Conservation (phyloP, 2,888 invertebrate genomes). For the Agriotes lineatus region DNA sequence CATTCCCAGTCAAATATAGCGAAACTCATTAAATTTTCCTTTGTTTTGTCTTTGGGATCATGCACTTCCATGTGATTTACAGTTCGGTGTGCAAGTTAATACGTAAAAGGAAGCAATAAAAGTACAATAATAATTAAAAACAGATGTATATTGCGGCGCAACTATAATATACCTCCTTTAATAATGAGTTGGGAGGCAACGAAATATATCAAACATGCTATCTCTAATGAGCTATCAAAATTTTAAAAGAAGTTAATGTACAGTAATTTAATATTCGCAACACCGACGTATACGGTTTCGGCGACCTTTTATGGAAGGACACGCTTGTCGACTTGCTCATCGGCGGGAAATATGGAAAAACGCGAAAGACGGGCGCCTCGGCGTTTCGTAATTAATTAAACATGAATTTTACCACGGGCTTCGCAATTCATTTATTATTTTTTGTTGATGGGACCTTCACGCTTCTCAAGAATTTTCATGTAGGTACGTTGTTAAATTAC, state of each 20-base stretch:
- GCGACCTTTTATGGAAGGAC: slow-evolving; percentile 21
- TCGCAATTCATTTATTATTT: slow-evolving; percentile 9
- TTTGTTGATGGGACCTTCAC: background rate
- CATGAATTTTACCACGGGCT: slow-evolving; percentile 11
- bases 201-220: slow-evolving; percentile 30
- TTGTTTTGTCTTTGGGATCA: slow-evolving; percentile 4
- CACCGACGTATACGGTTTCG: slow-evolving; percentile 5
- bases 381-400: slow-evolving; percentile 16
- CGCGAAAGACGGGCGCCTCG: background rate
- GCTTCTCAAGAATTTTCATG: slow-evolving; percentile 1
- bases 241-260: slow-evolving; percentile 23
- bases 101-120: slow-evolving; percentile 23
- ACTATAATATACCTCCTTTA: slow-evolving; percentile 17
- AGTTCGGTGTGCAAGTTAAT: slow-evolving; percentile 10
- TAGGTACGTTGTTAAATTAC: background rate
- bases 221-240: slow-evolving; percentile 38
- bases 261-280: slow-evolving; percentile 21
- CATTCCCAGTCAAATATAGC: slow-evolving; percentile 1
- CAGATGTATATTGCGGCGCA: slow-evolving; percentile 21
- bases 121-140: slow-evolving; percentile 30
- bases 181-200: slow-evolving; percentile 31
- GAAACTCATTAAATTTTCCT: slow-evolving; percentile 9
- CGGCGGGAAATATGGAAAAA: slow-evolving; percentile 9
- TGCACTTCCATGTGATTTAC: background rate
- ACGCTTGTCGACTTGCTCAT: slow-evolving; percentile 7